Conservation (phyloP, 2,888 invertebrate species). For the Melanotus villosus region DNA sequence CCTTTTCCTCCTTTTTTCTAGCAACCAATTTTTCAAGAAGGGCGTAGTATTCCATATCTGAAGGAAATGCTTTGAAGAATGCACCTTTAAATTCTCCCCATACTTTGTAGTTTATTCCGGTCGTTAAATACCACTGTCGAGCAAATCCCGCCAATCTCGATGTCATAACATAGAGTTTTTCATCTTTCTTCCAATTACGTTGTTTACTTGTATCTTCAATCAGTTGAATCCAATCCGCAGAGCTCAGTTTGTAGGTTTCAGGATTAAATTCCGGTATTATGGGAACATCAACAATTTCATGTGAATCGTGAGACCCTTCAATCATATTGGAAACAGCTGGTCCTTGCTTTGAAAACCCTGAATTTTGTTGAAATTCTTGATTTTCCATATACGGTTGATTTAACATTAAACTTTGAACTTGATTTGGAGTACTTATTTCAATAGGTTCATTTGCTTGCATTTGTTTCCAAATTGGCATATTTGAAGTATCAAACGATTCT, state of each 20-base stretch:
- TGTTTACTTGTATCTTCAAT: slow-evolving; percentile 49
- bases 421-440: too few species aligned
- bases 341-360: neutral
- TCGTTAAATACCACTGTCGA: slow-evolving; percentile 54
- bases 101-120: slow-evolving; percentile 44
- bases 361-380: neutral
- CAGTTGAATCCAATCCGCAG: slow-evolving; percentile 50
- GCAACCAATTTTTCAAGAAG: slow-evolving; percentile 50
- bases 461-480: neutral
- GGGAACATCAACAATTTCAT: neutral
- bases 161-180: slow-evolving; percentile 53
- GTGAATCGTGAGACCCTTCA: neutral
- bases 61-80: slow-evolving; percentile 48
- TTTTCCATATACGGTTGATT: neutral
- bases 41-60: slow-evolving; percentile 47
- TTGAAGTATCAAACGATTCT: neutral
- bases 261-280: slow-evolving; percentile 55
- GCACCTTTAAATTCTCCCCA: slow-evolving; percentile 45
- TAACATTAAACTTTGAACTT: too few species aligned
- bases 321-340: neutral
- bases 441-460: too few species aligned
- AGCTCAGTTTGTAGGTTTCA: slow-evolving; percentile 47
- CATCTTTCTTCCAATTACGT: slow-evolving; percentile 51
- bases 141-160: slow-evolving; percentile 53
- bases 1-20: slow-evolving; percentile 48